Base-by-base conservation (phyloP, 2,113 vertebrate species). In the Oophaga pumilio region DNA sequence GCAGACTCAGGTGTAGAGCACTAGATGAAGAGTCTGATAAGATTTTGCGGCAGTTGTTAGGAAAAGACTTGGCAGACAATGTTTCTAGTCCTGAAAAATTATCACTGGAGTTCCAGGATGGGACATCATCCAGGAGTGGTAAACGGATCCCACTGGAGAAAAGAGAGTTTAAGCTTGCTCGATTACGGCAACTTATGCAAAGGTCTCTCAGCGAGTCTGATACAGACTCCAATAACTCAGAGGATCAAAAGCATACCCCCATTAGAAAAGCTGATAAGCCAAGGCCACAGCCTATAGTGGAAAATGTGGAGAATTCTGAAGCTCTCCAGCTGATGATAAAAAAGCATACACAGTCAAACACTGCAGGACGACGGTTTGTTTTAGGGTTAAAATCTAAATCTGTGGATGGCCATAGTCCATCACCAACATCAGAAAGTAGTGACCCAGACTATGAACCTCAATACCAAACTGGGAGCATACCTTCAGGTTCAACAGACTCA, bases 141-240 rank as follows among this genome's bases (percentile, higher is more conserved):
- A 96, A 94, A 91, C 94, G 93, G 88, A 91, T 94, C 10, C 95
- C 96, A 76, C 92, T 92, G 76, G 97, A 98, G 90, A 94, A 95
- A 91, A 94, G 96, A 56, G 97, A 98, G 85, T 93, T 98, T 74
- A 99, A 98, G 91, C 92, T 99, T 71, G 97, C 97, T 0, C 93
- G 97, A 59, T 94, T 99, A 80, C 96, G 97, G 68, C 97, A 98
- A 90, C 94, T 98, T 89, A 98, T 97, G 97, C 97, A 98, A 91
- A 94, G 97, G 62, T 97, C 97, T 0, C 95, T 98, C 73, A 98
- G 97, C 0, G 97, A 99, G 80, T 98, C 97, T 0, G 98, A 99
- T 87, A 96, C 97, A 0, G 97, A 99, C 64, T 94, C 94, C 12
- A 96, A 94, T 77, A 96, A 95, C 18, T 94, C 95, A 0, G 97